Base-by-base conservation (phyloP, 2,888 invertebrate species). In the Tetropium fuscum region DNA sequence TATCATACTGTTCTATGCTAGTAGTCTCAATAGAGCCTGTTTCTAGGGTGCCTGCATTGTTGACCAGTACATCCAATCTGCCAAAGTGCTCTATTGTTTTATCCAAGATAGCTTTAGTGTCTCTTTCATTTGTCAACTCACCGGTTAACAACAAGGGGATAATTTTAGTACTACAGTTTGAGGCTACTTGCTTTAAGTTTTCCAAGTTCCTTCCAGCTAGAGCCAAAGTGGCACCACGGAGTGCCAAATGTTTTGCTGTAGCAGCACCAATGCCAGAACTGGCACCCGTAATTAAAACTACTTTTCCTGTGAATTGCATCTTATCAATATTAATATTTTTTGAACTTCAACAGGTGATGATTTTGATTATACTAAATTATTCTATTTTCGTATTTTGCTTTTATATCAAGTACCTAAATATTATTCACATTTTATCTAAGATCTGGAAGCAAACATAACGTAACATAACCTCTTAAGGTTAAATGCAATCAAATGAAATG, bases 261-360 rank as follows among this genome's bases (percentile, higher is more conserved):
- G 91, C 91, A 34, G 90, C 90, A 2, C 95, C 95, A 64, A 95
- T 94, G 3, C 94, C 94, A 11, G 93, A 93, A 79, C 93, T 93
- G 0, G 93, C 93, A 45, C 94, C 94, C 36, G 91, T 91, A 65
- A 91, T 87, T 47, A 91, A 81, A 7, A 91, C 87, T 3, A 91
- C 90, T 87, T 91, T 91, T 27, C 89, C 90, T 36, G 85, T 82
- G 73, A 91, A 90, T 79, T 76, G 71, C 80, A 81, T n/a, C n/a
- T n/a, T n/a, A n/a, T n/a, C n/a, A n/a, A n/a, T n/a, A n/a, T n/a
- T n/a, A n/a, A n/a, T n/a, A n/a, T n/a, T n/a, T n/a, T n/a, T n/a
- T n/a, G n/a, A n/a, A n/a, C n/a, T n/a, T n/a, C n/a, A n/a, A n/a
- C n/a, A n/a, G n/a, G n/a, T n/a, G n/a, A n/a, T n/a, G n/a, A n/a